Evolutionary conservation across 2,797 vertebrate species (phyloP).

Genomic region (Xenops minutus): DNA sequence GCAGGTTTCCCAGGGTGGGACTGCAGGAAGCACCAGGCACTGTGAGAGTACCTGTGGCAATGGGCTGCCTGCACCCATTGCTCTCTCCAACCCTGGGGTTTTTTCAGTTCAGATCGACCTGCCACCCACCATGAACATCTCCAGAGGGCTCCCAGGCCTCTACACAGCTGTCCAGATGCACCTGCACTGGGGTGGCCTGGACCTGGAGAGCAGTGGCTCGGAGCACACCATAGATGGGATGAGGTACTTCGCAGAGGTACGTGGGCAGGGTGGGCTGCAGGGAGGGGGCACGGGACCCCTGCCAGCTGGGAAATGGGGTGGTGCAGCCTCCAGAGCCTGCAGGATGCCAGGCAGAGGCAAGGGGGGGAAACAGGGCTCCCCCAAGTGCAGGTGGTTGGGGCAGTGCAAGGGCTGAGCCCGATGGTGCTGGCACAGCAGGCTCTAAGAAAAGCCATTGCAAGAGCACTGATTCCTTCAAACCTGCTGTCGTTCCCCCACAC

Average conservation of each 20-base stretch:
- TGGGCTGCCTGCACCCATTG: rapidly evolving
- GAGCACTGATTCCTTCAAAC: not conserved
- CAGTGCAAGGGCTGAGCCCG: not conserved
- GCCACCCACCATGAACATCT: conserved; percentile 81
- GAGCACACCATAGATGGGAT: conserved; percentile 91
- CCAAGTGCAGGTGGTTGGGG: rapidly evolving
- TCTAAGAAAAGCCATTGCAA: not conserved
- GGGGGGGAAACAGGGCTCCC: not conserved
- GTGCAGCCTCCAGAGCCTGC: not conserved
- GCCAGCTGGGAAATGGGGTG: rapidly evolving
- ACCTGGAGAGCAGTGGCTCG: conserved; percentile 85
- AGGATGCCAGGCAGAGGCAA: not conserved
- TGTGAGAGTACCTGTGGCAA: rapidly evolving
- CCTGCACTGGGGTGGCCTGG: conserved; percentile 89
- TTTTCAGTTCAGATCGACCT: conserved; percentile 86
- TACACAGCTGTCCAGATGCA: conserved; percentile 90
- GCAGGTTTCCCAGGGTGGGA: not conserved
- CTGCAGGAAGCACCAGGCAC: not conserved
- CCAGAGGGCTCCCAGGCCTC: conserved; percentile 70
- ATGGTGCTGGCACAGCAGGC: not conserved
- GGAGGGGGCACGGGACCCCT: not conserved
- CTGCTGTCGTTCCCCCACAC: not conserved
- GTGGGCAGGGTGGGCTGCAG: rapidly evolving
- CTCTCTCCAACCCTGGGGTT: not conserved
- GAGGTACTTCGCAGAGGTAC: conserved; percentile 87